Percentiles rank a stretch among this genome's conserved stretches.
phyloP scores from a whole-genome alignment of 1,140 invertebrate species.

The Orchesella cincta region DNA sequence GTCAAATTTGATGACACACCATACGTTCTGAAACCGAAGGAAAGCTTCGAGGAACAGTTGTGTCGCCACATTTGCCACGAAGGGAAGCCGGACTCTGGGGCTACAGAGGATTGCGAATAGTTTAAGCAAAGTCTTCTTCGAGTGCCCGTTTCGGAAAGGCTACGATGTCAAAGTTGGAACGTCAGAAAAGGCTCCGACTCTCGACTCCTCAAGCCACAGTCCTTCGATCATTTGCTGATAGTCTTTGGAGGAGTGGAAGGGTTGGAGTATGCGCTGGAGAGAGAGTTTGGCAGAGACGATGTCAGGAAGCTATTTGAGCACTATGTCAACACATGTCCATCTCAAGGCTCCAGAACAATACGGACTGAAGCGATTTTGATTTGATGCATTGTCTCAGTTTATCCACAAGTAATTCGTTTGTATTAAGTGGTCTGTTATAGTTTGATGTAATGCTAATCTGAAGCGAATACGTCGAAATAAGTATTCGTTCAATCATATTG shows the following conservation, averaged over 20 bases:
- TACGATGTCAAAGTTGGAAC: conserved; percentile 83
- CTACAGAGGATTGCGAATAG: conserved; percentile 80
- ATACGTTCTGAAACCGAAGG: conserved; percentile 59
- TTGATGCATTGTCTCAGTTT: conserved; percentile 62
- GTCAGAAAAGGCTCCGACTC: conserved; percentile 82
- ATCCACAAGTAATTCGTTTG: neutral
- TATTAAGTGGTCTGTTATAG: no score
- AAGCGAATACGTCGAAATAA: no score
- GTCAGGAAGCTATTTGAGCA: conserved; percentile 80
- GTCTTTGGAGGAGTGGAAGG: conserved; percentile 93
- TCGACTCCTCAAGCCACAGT: conserved; percentile 57
- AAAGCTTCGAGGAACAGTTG: conserved; percentile 74
- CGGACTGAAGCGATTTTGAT: conserved; percentile 90
- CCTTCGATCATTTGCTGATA: conserved; percentile 77
- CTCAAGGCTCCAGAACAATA: conserved; percentile 93
- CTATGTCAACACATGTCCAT: conserved; percentile 90
- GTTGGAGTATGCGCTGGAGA: conserved; percentile 82
- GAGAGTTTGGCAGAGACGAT: conserved; percentile 78
- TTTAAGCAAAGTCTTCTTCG: conserved; percentile 80
- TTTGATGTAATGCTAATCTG: no score
- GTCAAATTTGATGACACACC: conserved; percentile 64
- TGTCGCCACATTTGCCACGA: conserved; percentile 74
- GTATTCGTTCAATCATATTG: no score
- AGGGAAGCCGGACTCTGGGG: conserved; percentile 86
- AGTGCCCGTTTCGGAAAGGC: conserved; percentile 76